Percentiles rank a stretch among this genome's conserved stretches.
Conservation (phyloP, 1,140 invertebrate species). For the Solenopsis invicta region DNA sequence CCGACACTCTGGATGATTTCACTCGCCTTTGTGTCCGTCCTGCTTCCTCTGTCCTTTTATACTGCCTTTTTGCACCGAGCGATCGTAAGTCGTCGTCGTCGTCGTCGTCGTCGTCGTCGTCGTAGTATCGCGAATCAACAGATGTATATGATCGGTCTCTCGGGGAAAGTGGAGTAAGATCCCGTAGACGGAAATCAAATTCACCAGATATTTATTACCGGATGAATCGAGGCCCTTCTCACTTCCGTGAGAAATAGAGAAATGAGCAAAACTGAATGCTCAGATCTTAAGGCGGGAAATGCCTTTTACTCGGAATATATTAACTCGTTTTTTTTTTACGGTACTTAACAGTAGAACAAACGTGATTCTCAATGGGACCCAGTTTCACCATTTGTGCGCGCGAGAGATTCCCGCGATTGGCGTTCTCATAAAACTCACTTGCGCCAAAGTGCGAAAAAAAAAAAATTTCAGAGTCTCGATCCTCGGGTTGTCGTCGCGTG, state of each 20-base stretch:
- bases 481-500: not conserved
- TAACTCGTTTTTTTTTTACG: not conserved
- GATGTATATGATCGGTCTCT: not conserved
- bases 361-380: not conserved
- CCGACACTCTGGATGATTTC: constrained; percentile 53
- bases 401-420: constrained; percentile 12
- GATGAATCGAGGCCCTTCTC: not conserved
- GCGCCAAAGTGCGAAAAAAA: not conserved
- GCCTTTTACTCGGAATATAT: constrained; percentile 17
- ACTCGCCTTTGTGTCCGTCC: constrained; percentile 61
- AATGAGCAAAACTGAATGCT: not conserved
- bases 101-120: not conserved
- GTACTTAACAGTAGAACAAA: constrained; percentile 2
- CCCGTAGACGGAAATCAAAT: constrained; percentile 2
- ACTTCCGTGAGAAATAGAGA: constrained; percentile 8
- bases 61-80: not conserved
- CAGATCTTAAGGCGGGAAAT: not conserved
- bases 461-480: not conserved
- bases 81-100: constrained; percentile 25
- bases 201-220: not conserved
- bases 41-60: constrained; percentile 13
- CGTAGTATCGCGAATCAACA: not conserved
- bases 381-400: not conserved
- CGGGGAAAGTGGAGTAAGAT: not conserved
- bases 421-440: not conserved